Evolutionary conservation across 2,888 invertebrate genomes (phyloP).

Genomic region (Orthosia gothica): DNA sequence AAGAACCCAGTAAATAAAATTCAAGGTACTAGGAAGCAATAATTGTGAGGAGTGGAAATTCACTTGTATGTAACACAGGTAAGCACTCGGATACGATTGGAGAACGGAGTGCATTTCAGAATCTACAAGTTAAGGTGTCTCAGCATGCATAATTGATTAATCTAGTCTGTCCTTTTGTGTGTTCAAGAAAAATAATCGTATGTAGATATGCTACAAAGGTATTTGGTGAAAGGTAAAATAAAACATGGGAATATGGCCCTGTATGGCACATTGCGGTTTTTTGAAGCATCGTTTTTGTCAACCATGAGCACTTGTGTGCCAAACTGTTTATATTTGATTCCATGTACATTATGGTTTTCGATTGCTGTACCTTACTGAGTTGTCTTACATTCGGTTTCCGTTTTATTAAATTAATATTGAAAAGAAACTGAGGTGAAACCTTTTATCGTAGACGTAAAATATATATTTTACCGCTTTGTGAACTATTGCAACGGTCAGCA

Average conservation of each 20-base stretch:
- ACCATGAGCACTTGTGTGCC: too few species aligned
- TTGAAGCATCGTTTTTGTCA: too few species aligned
- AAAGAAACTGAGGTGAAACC: conserved; percentile 33
- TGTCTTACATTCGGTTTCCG: too few species aligned
- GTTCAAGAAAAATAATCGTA: conserved; percentile 5
- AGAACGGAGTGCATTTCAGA: conserved; percentile 52
- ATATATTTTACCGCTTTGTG: conserved; percentile 39
- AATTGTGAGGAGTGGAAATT: too few species aligned
- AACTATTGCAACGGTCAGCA: conserved; percentile 46
- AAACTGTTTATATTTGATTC: too few species aligned
- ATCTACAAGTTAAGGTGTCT: conserved; percentile 58
- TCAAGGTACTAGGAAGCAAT: conserved; percentile 31
- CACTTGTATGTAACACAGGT: too few species aligned
- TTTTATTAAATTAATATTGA: conserved; percentile 1
- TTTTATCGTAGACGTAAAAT: conserved; percentile 37
- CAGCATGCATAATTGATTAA: conserved; percentile 48
- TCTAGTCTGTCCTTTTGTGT: conserved; percentile 16
- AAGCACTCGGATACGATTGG: conserved; percentile 53
- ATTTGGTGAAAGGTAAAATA: too few species aligned
- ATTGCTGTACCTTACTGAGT: too few species aligned
- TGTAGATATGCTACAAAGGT: too few species aligned
- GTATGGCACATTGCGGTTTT: too few species aligned
- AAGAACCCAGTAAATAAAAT: conserved; percentile 7
- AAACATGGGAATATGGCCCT: too few species aligned
- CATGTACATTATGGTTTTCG: too few species aligned